Conservation (phyloP, 2,888 invertebrate species). For the Amphimallon solstitiale region DNA sequence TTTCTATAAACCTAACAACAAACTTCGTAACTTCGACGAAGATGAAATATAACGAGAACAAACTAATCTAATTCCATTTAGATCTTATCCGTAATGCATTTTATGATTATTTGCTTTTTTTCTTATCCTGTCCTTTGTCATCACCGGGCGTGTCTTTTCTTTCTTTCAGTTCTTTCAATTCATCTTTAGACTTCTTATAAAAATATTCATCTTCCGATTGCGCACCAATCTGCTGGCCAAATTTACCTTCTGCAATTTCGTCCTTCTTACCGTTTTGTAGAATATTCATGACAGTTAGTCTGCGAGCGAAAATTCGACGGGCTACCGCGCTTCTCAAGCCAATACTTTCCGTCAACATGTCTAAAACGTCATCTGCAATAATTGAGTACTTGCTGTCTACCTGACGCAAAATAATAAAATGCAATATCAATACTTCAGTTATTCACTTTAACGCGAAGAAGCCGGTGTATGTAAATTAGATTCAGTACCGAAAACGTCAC, state of each 20-base stretch:
- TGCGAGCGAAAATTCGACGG: neutral
- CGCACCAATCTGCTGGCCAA: neutral
- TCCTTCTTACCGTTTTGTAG: neutral
- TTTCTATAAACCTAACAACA: too few species aligned
- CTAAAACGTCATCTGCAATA: too few species aligned
- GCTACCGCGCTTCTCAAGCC: neutral
- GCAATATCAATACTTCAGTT: too few species aligned
- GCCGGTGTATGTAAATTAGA: too few species aligned
- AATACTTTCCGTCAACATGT: neutral
- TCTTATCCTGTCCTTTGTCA: neutral
- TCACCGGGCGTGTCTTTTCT: neutral
- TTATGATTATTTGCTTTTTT: neutral
- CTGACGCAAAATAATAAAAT: too few species aligned
- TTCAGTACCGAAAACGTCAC: too few species aligned
- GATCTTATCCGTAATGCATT: neutral
- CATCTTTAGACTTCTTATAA: slow-evolving; percentile 8
- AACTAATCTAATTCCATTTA: too few species aligned
- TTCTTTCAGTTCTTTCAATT: neutral
- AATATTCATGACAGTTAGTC: neutral
- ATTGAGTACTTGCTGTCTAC: too few species aligned
- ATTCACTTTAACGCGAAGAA: too few species aligned
- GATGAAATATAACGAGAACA: too few species aligned
- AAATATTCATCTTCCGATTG: slow-evolving; percentile 27
- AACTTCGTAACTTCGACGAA: too few species aligned
- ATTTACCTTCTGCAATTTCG: neutral